phyloP scores from a whole-genome alignment of 2,888 invertebrate genomes.

The Drosophila austrosaltans region DNA sequence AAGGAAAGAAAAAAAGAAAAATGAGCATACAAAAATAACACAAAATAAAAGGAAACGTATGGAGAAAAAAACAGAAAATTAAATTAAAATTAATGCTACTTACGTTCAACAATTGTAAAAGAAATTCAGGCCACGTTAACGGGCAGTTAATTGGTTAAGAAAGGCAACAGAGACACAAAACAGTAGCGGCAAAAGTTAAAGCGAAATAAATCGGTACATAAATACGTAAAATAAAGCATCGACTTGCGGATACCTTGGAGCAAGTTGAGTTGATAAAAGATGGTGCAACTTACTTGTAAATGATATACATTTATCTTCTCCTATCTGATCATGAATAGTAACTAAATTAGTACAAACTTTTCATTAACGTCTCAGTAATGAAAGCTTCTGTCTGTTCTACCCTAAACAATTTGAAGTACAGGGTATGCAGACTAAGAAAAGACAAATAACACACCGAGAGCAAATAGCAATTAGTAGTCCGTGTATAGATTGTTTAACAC shows the following conservation, averaged over 20 bases:
- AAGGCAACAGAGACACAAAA: slow-evolving; percentile 43
- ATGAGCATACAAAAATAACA: slow-evolving; percentile 54
- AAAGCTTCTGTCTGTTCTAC: neutral
- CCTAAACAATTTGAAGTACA: neutral
- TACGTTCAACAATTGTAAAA: slow-evolving; percentile 45
- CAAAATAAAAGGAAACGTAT: slow-evolving; percentile 31
- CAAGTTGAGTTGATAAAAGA: neutral
- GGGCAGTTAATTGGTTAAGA: slow-evolving; percentile 62
- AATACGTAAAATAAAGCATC: neutral
- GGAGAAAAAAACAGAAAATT: slow-evolving; percentile 48
- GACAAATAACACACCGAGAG: slow-evolving; percentile 34
- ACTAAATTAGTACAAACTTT: no score
- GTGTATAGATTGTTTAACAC: slow-evolving; percentile 8
- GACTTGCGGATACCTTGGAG: neutral
- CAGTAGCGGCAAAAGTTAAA: slow-evolving; percentile 53
- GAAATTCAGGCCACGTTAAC: slow-evolving; percentile 65
- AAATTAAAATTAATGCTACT: slow-evolving; percentile 62
- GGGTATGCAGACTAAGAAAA: neutral
- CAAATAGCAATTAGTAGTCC: slow-evolving; percentile 60
- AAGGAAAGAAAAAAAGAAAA: slow-evolving; percentile 41
- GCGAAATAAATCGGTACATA: slow-evolving; percentile 15
- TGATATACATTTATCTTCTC: neutral
- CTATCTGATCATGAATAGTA: no score
- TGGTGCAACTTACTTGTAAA: neutral
- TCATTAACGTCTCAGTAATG: no score